Base-by-base conservation (phyloP, 2,113 vertebrate genomes). In the Vulpes ferrilata region DNA sequence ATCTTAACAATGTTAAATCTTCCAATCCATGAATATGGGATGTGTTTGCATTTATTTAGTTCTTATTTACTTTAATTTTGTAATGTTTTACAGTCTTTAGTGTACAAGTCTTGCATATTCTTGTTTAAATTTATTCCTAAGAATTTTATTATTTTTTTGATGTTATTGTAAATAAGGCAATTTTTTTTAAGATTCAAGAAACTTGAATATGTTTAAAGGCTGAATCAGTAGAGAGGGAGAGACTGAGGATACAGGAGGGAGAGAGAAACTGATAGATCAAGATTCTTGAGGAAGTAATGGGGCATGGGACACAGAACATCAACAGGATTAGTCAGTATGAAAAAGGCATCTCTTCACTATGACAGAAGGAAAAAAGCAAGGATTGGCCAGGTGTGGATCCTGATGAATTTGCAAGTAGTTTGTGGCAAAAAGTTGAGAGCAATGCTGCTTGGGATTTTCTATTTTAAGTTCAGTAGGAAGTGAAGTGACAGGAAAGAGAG, bases 361-460 rank as follows among this genome's bases (percentile, higher is more conserved):
- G 55, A 86, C 48, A 73, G 43, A 62, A 89, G 11, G 20, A 55
- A 80, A 93, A 92, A 25, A 35, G n/a, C 71, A 93, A 76, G 64
- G 51, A 64, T 9, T 76, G 16, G 59, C 60, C 20, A 92, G 10
- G 15, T 88, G 16, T 25, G 15, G n/a, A 80, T 67, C 48, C 13
- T 55, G 57, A 35, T 74, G n/a, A 80, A 12, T 91, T 80, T 73
- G 4, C 32, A 76, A 23, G 69, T 84, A 74, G 23, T 84, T 87
- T 96, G 59, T 88, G 23, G 64, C 43, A 89, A 82, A 25, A 4
- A 88, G 30, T 82, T 81, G 32, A 95, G 60, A 30, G 74, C 38
- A 32, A 60, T 96, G 30, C 10, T 88, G 59, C 88, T 17, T 90
- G 27, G 7, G 22, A 11, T 94, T 57, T 93, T 97, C 73, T 86